Evolutionary conservation across 2,797 vertebrate genomes (phyloP), one percentile per base, ranked within the genome.

Genomic region (Arrhamphus sclerolepis): DNA sequence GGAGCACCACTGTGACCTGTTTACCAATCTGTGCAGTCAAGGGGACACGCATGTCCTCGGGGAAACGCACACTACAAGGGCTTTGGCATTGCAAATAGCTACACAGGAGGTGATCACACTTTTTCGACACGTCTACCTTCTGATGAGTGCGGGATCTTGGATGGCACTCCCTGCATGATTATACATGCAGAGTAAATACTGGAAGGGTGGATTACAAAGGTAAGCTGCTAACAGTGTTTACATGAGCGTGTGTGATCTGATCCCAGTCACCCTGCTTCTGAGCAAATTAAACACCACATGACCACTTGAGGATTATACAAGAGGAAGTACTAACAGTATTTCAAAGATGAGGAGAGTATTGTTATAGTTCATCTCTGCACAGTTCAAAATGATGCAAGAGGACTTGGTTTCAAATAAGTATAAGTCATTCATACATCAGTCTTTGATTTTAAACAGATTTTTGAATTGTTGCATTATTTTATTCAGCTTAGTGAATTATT

Each of bases 1-100:
- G 66, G 72, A 62, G 70, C 68, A 53, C 62, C 70, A 46, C 6
- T 62, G 81, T 66, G 86, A 78, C 72, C 74, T 72, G 83, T 82
- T 85, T 80, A 83, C 67, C 77, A 68, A 76, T 79, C 52, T 72
- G 56, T 62, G 51, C 62, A 60, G 59, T 67, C 64, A 71, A 59
- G 49, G 75, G 77, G 68, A 75, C 58, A 24, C 28, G 65, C 38
- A 0, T 3, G 65, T 77, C 84, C 83, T 81, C 73, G 1, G 84
- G 77, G 73, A 78, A 52, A 57, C 20, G 1, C 44, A 68, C 69
- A 74, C 81, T 66, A 75, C 58, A 24, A 47, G 38, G 53, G 38
- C 66, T 84, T 56, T 22, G 52, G 50, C 59, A 86, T 83, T 65
- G 78, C 71, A 85, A 91, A 90, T 78, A 88, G 66, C 87, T 89